phyloP scores from a whole-genome alignment of 2,797 vertebrate genomes.

The Dendrocincla tyrannina region DNA sequence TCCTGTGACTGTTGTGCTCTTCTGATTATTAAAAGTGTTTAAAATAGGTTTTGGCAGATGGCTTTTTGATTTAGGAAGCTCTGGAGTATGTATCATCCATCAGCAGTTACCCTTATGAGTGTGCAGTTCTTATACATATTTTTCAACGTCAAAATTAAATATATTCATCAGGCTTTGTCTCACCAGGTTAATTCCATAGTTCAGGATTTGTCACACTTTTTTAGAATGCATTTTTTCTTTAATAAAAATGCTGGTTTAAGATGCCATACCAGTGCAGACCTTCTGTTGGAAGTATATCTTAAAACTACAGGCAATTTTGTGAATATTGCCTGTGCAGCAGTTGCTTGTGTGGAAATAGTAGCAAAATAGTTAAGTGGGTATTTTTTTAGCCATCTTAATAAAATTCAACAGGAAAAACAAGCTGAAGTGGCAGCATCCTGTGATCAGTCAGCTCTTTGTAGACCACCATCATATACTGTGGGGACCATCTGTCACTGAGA shows the following conservation, averaged over 20 bases:
- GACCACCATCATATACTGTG: background rate
- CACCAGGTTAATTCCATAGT: background rate
- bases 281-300: background rate
- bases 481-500: constrained; percentile 15
- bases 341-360: background rate
- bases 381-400: background rate
- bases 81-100: background rate
- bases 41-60: background rate
- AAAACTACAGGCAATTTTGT: background rate
- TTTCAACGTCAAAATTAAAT: background rate
- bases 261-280: background rate
- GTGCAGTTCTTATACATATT: background rate
- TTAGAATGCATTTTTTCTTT: background rate
- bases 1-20: background rate
- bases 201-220: background rate
- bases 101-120: background rate
- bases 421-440: background rate
- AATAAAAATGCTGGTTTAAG: background rate
- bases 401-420: background rate
- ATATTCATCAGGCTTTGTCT: background rate
- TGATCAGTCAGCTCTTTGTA: constrained; percentile 6
- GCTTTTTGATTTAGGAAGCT: background rate
- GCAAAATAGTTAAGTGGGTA: background rate
- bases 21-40: background rate
- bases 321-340: background rate